Evolutionary conservation across 2,113 vertebrate species (phyloP).

Genomic region (Poeciliopsis retropinna): DNA sequence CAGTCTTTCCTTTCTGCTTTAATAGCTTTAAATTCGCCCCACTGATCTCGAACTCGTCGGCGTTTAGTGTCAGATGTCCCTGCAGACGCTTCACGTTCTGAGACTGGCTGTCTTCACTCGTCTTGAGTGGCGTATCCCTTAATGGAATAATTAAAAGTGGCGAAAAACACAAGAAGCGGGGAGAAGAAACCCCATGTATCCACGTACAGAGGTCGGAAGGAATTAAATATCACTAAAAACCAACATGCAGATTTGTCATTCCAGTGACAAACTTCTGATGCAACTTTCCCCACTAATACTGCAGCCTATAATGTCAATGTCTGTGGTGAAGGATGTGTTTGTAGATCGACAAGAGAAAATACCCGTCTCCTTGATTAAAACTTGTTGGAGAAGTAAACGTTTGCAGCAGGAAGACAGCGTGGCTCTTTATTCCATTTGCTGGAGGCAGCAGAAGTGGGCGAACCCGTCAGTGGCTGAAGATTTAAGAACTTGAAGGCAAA

Average conservation of each 20-base stretch:
- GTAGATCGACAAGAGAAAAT: constrained; percentile 15
- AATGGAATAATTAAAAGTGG: background rate
- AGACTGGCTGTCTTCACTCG: constrained; percentile 15
- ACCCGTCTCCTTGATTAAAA: constrained; percentile 25
- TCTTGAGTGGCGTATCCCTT: constrained; percentile 5
- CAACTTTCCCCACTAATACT: constrained; percentile 27
- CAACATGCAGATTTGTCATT: constrained; percentile 39
- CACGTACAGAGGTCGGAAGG: constrained; percentile 19
- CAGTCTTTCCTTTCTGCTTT: constrained; percentile 19
- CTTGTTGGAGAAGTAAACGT: constrained; percentile 21
- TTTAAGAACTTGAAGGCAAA: constrained; percentile 68
- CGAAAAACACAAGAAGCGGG: background rate
- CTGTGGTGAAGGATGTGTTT: constrained; percentile 2
- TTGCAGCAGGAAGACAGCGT: constrained; percentile 45
- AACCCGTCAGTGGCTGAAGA: constrained; percentile 45
- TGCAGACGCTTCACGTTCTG: constrained; percentile 39
- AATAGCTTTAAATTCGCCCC: constrained; percentile 30
- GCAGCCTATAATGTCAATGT: constrained; percentile 9
- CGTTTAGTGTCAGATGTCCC: constrained; percentile 35
- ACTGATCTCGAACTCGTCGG: constrained; percentile 14
- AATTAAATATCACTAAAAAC: constrained; percentile 13
- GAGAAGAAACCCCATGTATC: constrained; percentile 2
- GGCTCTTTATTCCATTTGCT: constrained; percentile 22
- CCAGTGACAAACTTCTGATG: constrained; percentile 24
- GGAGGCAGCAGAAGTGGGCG: constrained; percentile 63